A percentile compares a stretch with the other conserved stretches of the same genome.
Conservation (phyloP, 1,140 invertebrate species). For the Calycopis cecrops region DNA sequence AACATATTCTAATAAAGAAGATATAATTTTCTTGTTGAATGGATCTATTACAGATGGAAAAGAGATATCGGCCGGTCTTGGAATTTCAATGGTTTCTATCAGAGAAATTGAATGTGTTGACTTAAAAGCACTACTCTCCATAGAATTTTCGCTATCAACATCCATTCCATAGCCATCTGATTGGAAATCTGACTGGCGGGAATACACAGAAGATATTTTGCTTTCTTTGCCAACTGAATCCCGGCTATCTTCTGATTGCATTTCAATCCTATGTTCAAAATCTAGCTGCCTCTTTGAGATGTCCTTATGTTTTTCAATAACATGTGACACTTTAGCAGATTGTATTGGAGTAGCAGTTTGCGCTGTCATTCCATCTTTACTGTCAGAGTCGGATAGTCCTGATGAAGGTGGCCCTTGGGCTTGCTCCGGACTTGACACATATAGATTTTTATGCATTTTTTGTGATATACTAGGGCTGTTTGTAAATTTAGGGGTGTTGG, state of each 20-base stretch:
- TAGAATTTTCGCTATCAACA: slow-evolving; percentile 73
- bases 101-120: slow-evolving; percentile 68
- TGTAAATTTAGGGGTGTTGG: slow-evolving; percentile 70
- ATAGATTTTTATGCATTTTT: slow-evolving; percentile 74
- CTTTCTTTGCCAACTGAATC: slow-evolving; percentile 72
- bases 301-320: slow-evolving; percentile 68
- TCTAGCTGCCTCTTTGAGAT: slow-evolving; percentile 70
- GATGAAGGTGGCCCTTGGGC: slow-evolving; percentile 68
- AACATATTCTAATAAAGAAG: slow-evolving; percentile 74
- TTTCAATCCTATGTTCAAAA: slow-evolving; percentile 63
- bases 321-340: slow-evolving; percentile 56
- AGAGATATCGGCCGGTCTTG: slow-evolving; percentile 65
- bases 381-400: slow-evolving; percentile 61
- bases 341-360: slow-evolving; percentile 58
- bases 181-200: slow-evolving; percentile 65
- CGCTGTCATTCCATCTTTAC: slow-evolving; percentile 66
- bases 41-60: slow-evolving; percentile 74
- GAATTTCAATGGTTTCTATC: slow-evolving; percentile 68
- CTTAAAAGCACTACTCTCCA: slow-evolving; percentile 68
- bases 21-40: slow-evolving; percentile 73
- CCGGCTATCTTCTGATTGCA: slow-evolving; percentile 70
- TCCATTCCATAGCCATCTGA: slow-evolving; percentile 70
- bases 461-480: slow-evolving; percentile 72
- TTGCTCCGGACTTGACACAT: slow-evolving; percentile 73
- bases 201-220: slow-evolving; percentile 64